Base-by-base conservation (phyloP, 2,113 vertebrate genomes). In the Macquaria australasica region DNA sequence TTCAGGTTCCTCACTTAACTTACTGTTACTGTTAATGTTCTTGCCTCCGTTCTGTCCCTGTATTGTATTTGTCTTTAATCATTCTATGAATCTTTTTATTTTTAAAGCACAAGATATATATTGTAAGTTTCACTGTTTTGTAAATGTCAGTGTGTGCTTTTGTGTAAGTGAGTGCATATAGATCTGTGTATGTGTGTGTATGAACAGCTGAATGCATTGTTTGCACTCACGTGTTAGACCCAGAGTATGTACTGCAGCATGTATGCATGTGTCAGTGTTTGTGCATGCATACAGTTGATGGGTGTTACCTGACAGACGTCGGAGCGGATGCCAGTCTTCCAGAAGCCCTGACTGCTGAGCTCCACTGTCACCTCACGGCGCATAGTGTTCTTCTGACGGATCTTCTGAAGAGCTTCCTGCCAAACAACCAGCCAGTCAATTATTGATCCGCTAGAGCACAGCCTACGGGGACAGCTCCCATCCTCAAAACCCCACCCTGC, bases 381-480 rank as follows among this genome's bases (percentile, higher is more conserved):
- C 98, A 99, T 99, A 0, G 98, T 99, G 92, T 99, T 99, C 95
- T 99, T 99, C 97, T 99, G 98, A 53, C 98, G 96, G 90, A 99
- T 99, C 95, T 99, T 99, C 93, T 99, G 98, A 88, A 99, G 97
- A 0, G 98, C 98, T 94, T 99, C 98, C 98, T 99, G 93, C 72
- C 87, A 90, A 93, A 90, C 88, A 90, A 89, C 62, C 76, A 91
- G 55, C 56, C 73, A 85, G 87, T 89, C 88, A 91, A 90, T 93
- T 91, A 93, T 90, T 88, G 88, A 93, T 90, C 80, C 2, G 45
- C 68, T n/a, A 51, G 58, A 88, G 71, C 81, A 2, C 8, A 81
- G 91, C 91, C 91, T 68, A 48, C 62, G 3, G 90, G 59, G 87
- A 92, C 88, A 45, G 79, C 81, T 79, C 73, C 48, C 58, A 67